phyloP scores from a whole-genome alignment of 2,888 invertebrate species.

The Lymantria monacha region DNA sequence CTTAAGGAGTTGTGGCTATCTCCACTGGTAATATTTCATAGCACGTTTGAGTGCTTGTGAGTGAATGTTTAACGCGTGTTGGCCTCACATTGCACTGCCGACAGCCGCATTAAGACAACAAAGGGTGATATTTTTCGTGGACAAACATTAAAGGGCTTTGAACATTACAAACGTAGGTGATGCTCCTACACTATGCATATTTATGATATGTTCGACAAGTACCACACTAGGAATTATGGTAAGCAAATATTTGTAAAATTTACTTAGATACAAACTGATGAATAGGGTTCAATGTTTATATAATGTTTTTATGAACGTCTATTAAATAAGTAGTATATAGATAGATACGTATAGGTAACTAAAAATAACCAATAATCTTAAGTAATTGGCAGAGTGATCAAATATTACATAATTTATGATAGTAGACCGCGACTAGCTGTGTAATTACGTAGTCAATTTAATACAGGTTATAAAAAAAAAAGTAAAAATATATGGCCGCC shows the following conservation, averaged over 20 bases:
- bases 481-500: slow-evolving; percentile 33
- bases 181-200: slow-evolving; percentile 72
- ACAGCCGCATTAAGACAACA: slow-evolving; percentile 65
- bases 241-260: slow-evolving; percentile 64
- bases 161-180: slow-evolving; percentile 64
- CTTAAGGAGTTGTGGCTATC: slow-evolving; percentile 31
- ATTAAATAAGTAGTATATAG: background rate
- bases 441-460: slow-evolving; percentile 34
- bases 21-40: slow-evolving; percentile 23
- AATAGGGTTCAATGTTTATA: slow-evolving; percentile 14
- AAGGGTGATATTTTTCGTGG: slow-evolving; percentile 74
- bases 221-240: slow-evolving; percentile 62
- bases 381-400: slow-evolving; percentile 15
- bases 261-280: slow-evolving; percentile 43
- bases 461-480: slow-evolving; percentile 36
- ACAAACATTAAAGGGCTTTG: slow-evolving; percentile 69
- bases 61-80: slow-evolving; percentile 25
- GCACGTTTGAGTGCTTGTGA: slow-evolving; percentile 17
- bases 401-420: slow-evolving; percentile 7
- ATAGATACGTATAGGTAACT: background rate
- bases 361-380: slow-evolving; percentile 3
- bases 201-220: slow-evolving; percentile 73
- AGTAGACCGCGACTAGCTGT: slow-evolving; percentile 13
- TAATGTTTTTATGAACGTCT: background rate
- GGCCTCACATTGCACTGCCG: slow-evolving; percentile 41